Evolutionary conservation across 2,113 vertebrate species (phyloP), one percentile per base, ranked within the genome.

Genomic region (Microcebus murinus): DNA sequence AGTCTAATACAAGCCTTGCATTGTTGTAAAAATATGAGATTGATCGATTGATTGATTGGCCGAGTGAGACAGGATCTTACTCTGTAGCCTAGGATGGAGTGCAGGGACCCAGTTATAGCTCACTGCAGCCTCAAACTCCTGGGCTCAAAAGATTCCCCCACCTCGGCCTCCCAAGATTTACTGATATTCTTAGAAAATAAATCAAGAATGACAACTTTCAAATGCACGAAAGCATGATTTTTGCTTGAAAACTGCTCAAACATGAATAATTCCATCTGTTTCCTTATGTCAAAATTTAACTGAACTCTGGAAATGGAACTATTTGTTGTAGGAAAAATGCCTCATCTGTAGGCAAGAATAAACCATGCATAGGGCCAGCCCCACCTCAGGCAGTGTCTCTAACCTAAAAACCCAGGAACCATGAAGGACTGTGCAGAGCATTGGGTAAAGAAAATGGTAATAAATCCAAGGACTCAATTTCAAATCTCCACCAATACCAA

Each of bases 231-330:
- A 80, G 36, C 45, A 67, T 74, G 79, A 27, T 84, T 68, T 87
- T 81, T 50, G 29, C 80, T 82, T 89, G 20, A 94, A 86, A 83
- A 80, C 36, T 80, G 18, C 50, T 55, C 27, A 77, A 29, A 34
- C 39, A 50, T 87, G 63, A 87, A 63, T 83, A 71, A 91, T 73
- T 74, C 48, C 57, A 21, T 92, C 48, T 83, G 87, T 87, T 95
- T 59, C 34, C 42, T 6, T 2, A 1, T 52, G 18, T 39, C 70
- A 63, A 70, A 50, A 52, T 50, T 80, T 84, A 42, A 68, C 55
- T n/a, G 15, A 29, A 20, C 23, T 34, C 6, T 55, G 63, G 63
- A 76, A 36, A 11, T 65, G n/a, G 68, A 36, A 36, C 52, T 87
- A 3, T 79, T 25, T 67, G 20, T 59, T 31, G 27, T 2, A 34